Evolutionary conservation across 2,888 invertebrate genomes (phyloP).

Genomic region (Metacarcinus magister): DNA sequence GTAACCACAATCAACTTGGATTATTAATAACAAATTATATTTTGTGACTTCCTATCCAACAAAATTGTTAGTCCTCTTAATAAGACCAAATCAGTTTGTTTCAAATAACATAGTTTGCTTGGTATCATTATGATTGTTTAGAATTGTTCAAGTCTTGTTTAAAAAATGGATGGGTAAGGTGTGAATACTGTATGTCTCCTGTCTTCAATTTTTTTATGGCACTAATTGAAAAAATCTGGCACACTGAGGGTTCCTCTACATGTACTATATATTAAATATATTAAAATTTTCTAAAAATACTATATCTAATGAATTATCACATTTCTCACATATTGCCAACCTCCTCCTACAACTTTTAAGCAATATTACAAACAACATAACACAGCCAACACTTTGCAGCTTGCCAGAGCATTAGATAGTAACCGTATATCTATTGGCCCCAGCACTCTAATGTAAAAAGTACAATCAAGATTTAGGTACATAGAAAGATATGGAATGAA

Average conservation of each 20-base stretch:
- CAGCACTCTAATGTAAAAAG: not conserved
- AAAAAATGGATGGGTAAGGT: not conserved
- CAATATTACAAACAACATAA: not conserved
- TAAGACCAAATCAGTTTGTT: not conserved
- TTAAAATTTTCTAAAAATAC: conserved; percentile 3
- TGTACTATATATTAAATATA: not conserved
- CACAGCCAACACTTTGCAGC: conserved; percentile 39
- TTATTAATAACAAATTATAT: too few relatives aligned
- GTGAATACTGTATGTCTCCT: not conserved
- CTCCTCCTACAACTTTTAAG: not conserved
- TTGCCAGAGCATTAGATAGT: conserved; percentile 30
- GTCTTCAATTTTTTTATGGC: not conserved
- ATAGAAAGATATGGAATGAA: not conserved
- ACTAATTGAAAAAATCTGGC: not conserved
- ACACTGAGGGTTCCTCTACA: not conserved
- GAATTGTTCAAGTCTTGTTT: not conserved
- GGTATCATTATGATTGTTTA: too few relatives aligned
- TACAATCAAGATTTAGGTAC: not conserved
- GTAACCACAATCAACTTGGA: too few relatives aligned
- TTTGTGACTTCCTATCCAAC: too few relatives aligned
- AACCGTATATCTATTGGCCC: conserved; percentile 6
- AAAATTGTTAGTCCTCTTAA: too few relatives aligned
- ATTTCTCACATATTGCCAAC: conserved; percentile 6
- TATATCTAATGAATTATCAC: conserved; percentile 18
- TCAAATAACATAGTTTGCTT: not conserved